Evolutionary conservation across 2,113 vertebrate species (phyloP).

Genomic region (Ondatra zibethicus): DNA sequence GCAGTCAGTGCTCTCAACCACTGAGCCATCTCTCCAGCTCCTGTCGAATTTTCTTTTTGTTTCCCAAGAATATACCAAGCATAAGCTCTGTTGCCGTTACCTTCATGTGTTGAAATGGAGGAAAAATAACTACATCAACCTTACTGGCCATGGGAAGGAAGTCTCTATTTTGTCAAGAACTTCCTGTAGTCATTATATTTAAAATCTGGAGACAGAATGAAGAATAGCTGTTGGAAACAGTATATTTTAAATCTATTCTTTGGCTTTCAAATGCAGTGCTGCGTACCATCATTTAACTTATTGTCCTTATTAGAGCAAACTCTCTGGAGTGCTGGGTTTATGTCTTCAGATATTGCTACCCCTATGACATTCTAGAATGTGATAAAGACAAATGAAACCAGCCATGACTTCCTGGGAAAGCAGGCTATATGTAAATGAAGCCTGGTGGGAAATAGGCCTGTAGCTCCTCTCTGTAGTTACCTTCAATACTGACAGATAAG

Average conservation of each 20-base stretch:
- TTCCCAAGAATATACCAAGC: neutral
- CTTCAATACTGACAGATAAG: neutral
- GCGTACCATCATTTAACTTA: neutral
- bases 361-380: neutral
- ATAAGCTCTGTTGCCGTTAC: neutral
- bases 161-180: neutral
- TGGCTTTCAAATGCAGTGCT: neutral
- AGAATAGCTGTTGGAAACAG: neutral
- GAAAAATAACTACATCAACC: accelerated
- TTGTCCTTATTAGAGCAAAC: neutral
- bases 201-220: neutral
- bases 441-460: neutral
- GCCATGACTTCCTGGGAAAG: neutral
- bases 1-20: no score
- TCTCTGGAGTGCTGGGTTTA: neutral
- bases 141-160: neutral
- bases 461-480: neutral
- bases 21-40: no score
- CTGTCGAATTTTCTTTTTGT: neutral
- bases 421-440: neutral
- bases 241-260: neutral
- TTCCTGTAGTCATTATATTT: neutral
- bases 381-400: neutral
- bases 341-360: neutral
- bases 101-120: neutral